Base-by-base conservation (phyloP, 2,797 vertebrate species). In the Sebastes itinus region DNA sequence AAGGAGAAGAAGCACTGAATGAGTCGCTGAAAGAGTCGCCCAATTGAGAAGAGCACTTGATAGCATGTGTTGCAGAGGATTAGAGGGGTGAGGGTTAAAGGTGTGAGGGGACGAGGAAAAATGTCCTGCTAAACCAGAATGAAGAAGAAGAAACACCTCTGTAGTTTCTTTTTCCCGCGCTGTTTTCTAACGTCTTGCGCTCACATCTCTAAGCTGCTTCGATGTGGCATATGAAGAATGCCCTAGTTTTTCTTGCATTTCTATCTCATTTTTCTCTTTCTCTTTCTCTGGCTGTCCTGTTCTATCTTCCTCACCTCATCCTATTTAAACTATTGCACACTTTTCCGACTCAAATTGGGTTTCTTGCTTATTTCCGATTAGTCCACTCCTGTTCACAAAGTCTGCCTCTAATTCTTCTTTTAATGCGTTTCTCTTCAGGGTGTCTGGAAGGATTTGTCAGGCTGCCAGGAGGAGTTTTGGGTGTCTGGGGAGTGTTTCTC, bases 1-100 rank as follows among this genome's bases (percentile, higher is more conserved):
- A 70, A 88, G 76, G 81, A 86, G 64, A 86, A 74, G 74, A 87
- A 67, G 85, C 33, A 80, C 69, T 71, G 78, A 38, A 76, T 92
- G 77, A 89, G 82, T 81, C 11, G 80, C 74, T 82, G 46, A 38
- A 60, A 77, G 75, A 65, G 84, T 54, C 14, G 25, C 54, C 78
- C 7, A 52, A 13, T 42, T 71, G 61, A 88, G 84, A 67, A 42
- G 68, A 69, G 22, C 60, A 80, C 65, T 77, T 68, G 20, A 74
- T 35, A 66, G 33, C 2, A 3, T 71, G 9, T 79, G 66, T 69
- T 38, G 52, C 32, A 72, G 49, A 35, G 22, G 35, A 59, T 80
- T 69, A 67, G 22, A 65, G 25, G 56, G 35, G 25, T 20, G 67
- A 67, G 69, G 60, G 32, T 79, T 64, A 75, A 35, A 59, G 30